These are phyloP conservation scores for Prionace glauca DNA, from an alignment of 2,797 vertebrate genomes.

Conservation along the genomic window DNA sequence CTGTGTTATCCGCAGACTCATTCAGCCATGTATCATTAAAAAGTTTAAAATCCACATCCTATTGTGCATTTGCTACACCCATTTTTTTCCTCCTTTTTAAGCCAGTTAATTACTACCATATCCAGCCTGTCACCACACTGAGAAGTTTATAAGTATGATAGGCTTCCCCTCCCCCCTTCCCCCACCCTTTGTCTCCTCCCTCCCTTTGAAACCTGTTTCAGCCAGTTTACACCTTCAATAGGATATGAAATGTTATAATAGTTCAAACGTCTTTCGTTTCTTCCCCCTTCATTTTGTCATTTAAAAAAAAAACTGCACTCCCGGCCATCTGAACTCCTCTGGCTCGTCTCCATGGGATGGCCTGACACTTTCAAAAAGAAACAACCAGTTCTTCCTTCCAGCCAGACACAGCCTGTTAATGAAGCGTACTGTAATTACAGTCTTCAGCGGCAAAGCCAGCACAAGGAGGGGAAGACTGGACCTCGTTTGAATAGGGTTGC, in stretches of 20 bases:
- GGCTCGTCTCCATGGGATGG: slow-evolving; percentile 24
- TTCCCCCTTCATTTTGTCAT: not conserved
- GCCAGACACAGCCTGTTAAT: slow-evolving; percentile 7
- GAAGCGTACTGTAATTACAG: not conserved
- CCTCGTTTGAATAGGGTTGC: not conserved
- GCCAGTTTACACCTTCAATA: not conserved
- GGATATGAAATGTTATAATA: not conserved
- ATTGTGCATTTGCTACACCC: not conserved
- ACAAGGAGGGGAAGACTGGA: not conserved
- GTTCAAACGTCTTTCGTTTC: slow-evolving; percentile 18
- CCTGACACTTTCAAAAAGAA: slow-evolving; percentile 9
- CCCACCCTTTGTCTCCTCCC: not conserved
- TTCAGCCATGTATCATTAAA: slow-evolving; percentile 50
- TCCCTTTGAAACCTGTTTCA: slow-evolving; percentile 24
- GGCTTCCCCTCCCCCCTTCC: not conserved
- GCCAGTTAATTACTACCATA: slow-evolving; percentile 46
- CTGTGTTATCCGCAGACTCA: slow-evolving; percentile 45
- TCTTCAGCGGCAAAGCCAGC: not conserved
- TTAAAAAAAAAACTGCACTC: not conserved
- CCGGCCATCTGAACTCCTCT: slow-evolving; percentile 8
- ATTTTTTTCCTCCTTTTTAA: slow-evolving; percentile 43
- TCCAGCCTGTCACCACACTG: slow-evolving; percentile 47
- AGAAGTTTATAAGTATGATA: slow-evolving; percentile 40
- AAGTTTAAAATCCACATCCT: not conserved
- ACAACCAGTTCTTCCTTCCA: not conserved